phyloP scores from a whole-genome alignment of 2,888 invertebrate genomes.

The Podabrus alpinus region DNA sequence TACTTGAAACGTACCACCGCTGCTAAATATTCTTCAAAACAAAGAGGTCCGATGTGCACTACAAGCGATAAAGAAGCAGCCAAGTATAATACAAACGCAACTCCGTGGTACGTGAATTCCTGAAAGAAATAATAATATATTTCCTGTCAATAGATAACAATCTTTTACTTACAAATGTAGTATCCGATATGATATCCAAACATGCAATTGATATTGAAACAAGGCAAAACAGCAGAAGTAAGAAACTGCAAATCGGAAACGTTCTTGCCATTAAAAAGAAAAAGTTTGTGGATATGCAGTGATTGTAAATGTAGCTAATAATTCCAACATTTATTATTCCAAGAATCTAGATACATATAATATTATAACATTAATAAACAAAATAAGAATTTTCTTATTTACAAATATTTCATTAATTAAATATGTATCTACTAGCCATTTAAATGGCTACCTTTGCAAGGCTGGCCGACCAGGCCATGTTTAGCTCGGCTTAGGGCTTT shows the following conservation, averaged over 20 bases:
- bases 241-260: slow-evolving; percentile 79
- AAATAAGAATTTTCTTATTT: background rate
- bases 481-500: too few species aligned
- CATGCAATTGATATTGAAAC: slow-evolving; percentile 80
- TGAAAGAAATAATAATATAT: slow-evolving; percentile 54
- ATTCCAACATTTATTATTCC: slow-evolving; percentile 76
- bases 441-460: too few species aligned
- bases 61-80: slow-evolving; percentile 72
- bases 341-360: slow-evolving; percentile 66
- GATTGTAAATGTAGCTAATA: slow-evolving; percentile 55
- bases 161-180: slow-evolving; percentile 71
- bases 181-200: slow-evolving; percentile 82
- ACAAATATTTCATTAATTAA: background rate
- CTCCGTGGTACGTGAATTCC: slow-evolving; percentile 82
- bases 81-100: slow-evolving; percentile 74
- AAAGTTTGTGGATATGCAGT: slow-evolving; percentile 64
- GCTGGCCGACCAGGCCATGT: too few species aligned
- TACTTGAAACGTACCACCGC: slow-evolving; percentile 67
- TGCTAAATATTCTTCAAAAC: slow-evolving; percentile 69
- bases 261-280: slow-evolving; percentile 75
- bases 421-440: too few species aligned
- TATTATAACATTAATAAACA: too few species aligned
- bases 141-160: background rate
- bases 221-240: slow-evolving; percentile 74
- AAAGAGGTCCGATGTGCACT: slow-evolving; percentile 61